Base-by-base conservation (phyloP, 1,140 invertebrate species). In the Pantala flavescens region DNA sequence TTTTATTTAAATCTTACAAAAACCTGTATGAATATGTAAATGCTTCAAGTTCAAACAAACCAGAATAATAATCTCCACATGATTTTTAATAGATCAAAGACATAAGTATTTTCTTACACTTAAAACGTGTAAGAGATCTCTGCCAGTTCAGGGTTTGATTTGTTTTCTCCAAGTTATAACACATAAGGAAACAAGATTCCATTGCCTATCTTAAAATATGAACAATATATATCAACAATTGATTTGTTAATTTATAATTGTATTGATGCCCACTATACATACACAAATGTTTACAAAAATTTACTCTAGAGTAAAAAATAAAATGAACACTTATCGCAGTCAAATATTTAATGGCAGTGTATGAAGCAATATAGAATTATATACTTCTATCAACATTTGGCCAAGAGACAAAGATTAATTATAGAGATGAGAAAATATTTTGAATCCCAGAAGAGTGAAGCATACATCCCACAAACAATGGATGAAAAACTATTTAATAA, bases 241-340 rank as follows among this genome's bases (percentile, higher is more conserved):
- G 49, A 63, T 16, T 63, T 63, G n/a, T 63, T 63, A 63, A 63
- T 63, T 63, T 63, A 63, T 63, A 21, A 63, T 63, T 63, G n/a
- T 63, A 63, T 63, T 63, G 49, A 63, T 63, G 49, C 49, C 49
- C 49, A 63, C 49, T 63, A 7, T 63, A 63, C 49, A 63, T 63
- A 63, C 49, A 63, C n/a, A 63, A 63, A 63, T 63, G 49, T 63
- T 63, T 63, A 63, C 49, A 63, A 63, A 63, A 63, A 16, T 63
- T 63, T 63, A 63, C 2, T 63, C 3, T 21, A 63, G 12, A 63
- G 49, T 19, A 7, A 16, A 63, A 63, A 63, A 63, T 63, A 63
- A 63, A 63, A 63, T 63, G 49, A 63, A 63, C 49, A 63, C 49
- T 63, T 63, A 63, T 63, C n/a, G 49, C n/a, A 63, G 49, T 63